These are phyloP conservation scores for Battus philenor DNA, from an alignment of 1,140 invertebrate species.

Conservation along the genomic window DNA sequence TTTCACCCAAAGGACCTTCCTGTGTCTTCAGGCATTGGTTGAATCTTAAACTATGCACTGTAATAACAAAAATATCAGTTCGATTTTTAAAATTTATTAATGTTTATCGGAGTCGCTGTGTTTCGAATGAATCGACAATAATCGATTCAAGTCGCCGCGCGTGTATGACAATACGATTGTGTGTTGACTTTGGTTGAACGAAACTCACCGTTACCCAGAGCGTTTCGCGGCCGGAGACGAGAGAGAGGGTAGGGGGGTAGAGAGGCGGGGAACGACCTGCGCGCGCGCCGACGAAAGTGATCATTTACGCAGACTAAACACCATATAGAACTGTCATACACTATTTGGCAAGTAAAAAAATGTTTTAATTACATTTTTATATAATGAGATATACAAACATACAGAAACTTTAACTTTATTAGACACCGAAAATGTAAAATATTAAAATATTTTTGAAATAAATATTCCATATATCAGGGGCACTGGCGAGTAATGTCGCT, in stretches of 20 bases:
- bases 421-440: neutral
- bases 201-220: constrained; percentile 48
- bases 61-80: too few relatives aligned
- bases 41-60: too few relatives aligned
- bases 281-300: constrained; percentile 48
- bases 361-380: neutral
- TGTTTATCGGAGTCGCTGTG: too few relatives aligned
- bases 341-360: neutral
- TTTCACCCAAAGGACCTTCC: too few relatives aligned
- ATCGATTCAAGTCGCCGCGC: too few relatives aligned
- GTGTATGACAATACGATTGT: constrained; percentile 21
- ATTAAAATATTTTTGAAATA: neutral
- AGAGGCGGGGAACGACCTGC: constrained; percentile 32
- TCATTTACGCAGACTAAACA: constrained; percentile 34
- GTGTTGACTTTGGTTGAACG: constrained; percentile 47
- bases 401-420: neutral
- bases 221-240: constrained; percentile 13
- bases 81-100: too few relatives aligned
- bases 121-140: too few relatives aligned
- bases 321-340: constrained; percentile 29
- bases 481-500: too few relatives aligned
- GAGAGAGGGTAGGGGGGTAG: constrained; percentile 14
- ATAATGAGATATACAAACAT: neutral
- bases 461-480: too few relatives aligned
- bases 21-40: too few relatives aligned